Evolutionary conservation across 2,797 vertebrate species (phyloP).

Genomic region (Alcedo quadribrachys): DNA sequence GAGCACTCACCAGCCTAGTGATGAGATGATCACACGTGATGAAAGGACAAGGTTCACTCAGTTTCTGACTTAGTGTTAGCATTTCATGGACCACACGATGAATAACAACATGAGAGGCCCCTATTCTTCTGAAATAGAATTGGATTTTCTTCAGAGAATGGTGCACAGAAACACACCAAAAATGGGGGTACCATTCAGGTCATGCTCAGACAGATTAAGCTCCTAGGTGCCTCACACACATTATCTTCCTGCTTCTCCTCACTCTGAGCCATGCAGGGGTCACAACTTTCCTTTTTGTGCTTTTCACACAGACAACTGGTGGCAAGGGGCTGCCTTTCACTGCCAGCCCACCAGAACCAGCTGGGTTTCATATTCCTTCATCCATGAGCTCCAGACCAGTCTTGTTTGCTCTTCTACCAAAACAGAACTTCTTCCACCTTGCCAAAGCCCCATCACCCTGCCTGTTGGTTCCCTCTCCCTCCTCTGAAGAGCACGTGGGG

Average conservation of each 20-base stretch:
- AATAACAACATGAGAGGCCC: conserved; percentile 43
- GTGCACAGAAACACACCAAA: neutral
- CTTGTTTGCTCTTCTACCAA: neutral
- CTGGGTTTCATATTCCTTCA: neutral
- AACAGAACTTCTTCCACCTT: neutral
- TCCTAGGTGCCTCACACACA: neutral
- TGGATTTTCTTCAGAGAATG: conserved; percentile 13
- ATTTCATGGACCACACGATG: conserved; percentile 44
- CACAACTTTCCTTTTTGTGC: neutral
- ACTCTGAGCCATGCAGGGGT: neutral
- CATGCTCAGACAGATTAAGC: neutral
- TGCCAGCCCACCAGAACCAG: neutral
- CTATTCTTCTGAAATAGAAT: conserved; percentile 55
- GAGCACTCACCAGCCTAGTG: conserved; percentile 9
- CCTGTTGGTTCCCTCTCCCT: neutral
- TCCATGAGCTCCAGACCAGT: neutral
- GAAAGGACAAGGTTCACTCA: conserved; percentile 40
- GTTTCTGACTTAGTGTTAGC: neutral
- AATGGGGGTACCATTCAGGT: conserved; percentile 14
- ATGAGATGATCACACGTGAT: conserved; percentile 4
- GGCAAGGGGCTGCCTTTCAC: neutral
- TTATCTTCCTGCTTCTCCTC: neutral
- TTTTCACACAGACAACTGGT: neutral
- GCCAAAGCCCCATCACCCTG: rapidly evolving
- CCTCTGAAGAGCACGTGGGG: neutral